phyloP scores from a whole-genome alignment of 1,140 invertebrate species.

The Temnothorax curvispinosus region DNA sequence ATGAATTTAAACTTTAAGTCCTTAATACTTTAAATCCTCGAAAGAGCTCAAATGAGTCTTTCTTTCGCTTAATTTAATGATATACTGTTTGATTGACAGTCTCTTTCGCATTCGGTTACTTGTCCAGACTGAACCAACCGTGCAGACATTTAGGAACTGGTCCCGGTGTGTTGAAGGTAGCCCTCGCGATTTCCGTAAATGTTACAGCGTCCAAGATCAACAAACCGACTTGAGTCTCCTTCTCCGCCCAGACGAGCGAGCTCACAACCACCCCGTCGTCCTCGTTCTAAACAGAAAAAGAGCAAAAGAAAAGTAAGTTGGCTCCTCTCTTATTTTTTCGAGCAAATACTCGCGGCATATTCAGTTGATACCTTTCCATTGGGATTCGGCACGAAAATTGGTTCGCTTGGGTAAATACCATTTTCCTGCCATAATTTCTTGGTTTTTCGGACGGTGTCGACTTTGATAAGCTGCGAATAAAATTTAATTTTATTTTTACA shows the following conservation, averaged over 20 bases:
- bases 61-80: background rate
- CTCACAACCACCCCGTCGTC: constrained; percentile 92
- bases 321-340: background rate
- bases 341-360: background rate
- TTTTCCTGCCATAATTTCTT: constrained; percentile 90
- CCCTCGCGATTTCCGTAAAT: constrained; percentile 89
- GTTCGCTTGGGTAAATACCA: constrained; percentile 93
- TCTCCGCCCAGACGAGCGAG: constrained; percentile 89
- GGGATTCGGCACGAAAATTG: constrained; percentile 92
- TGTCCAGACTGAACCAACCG: constrained; percentile 89
- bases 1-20: background rate
- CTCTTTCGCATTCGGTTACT: constrained; percentile 54
- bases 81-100: background rate
- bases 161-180: constrained; percentile 89
- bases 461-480: constrained; percentile 90
- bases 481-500: background rate
- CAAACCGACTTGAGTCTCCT: constrained; percentile 88
- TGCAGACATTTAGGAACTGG: constrained; percentile 93
- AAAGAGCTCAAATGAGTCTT: background rate
- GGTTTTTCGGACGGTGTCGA: constrained; percentile 89
- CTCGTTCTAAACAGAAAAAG: constrained; percentile 86
- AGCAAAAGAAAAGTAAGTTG: background rate
- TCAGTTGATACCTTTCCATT: constrained; percentile 86
- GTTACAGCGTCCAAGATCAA: constrained; percentile 90
- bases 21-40: background rate